Evolutionary conservation across 2,888 invertebrate species (phyloP), one percentile per base, ranked within the genome.

Genomic region (Nephrocerus scutellatus): DNA sequence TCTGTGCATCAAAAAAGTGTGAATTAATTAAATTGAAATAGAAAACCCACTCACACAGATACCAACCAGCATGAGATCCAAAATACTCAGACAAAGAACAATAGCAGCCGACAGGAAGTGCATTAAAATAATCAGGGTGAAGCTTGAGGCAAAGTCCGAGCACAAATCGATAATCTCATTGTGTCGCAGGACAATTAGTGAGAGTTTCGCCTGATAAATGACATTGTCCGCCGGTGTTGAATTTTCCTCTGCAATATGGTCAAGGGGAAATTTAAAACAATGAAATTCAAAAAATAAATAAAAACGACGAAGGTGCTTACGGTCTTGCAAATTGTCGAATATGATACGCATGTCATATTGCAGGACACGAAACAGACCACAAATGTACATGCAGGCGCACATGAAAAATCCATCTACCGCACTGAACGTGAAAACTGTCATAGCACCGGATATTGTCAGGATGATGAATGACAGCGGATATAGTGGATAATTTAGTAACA

Each of bases 81-180:
- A 54, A 50, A 62, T 54, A 43, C 66, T 63, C 14, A 56, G 57
- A 40, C 66, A 62, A 20, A 66, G 52, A 26, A 63, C 57, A 45
- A 63, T 46, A 19, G 66, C 63, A 25, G 66, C 62, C 41, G 60
- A 64, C 41, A 67, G 53, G 51, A 67, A 67, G 52, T 63, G 61
- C 50, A 58, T 57, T 51, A 65, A 52, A 43, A 65, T 56, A 49
- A 67, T 63, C 52, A 59, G 51, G 34, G 53, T 51, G 43, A 61
- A 63, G 48, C 57, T 56, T 29, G 42, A 39, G 29, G 55, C 48
- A 39, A 65, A 59, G 46, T 60, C 60, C 32, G 56, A 43, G 50
- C 65, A 61, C 49, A 64, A 55, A 56, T 63, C 63, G 50, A 63
- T 62, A 52, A 65, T 56, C 44, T 54, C 53, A 52, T 60, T 62